phyloP scores from a whole-genome alignment of 2,888 invertebrate species.

The Ctenicera cuprea region DNA sequence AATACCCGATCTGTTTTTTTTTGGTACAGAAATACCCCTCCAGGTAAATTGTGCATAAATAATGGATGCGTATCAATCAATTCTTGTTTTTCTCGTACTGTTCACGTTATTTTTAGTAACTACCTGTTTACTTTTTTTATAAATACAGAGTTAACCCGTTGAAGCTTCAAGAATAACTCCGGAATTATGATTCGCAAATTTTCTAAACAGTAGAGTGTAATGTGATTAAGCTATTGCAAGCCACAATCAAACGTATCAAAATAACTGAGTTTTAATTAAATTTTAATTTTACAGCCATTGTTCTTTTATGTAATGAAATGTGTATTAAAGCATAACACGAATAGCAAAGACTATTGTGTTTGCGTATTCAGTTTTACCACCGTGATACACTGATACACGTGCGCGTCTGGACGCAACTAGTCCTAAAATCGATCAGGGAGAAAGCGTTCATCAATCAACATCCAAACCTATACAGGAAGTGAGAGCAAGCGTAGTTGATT shows the following conservation, averaged over 20 bases:
- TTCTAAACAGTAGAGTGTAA: not conserved
- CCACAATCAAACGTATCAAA: not conserved
- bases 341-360: constrained; percentile 4
- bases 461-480: constrained; percentile 48
- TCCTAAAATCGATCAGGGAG: constrained; percentile 46
- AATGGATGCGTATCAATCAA: too few relatives aligned
- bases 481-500: constrained; percentile 49
- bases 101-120: too few relatives aligned
- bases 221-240: not conserved
- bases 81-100: too few relatives aligned
- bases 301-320: not conserved
- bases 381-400: constrained; percentile 28
- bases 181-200: not conserved
- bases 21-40: too few relatives aligned
- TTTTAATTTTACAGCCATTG: too few relatives aligned
- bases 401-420: constrained; percentile 42
- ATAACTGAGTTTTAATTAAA: not conserved
- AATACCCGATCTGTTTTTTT: not conserved
- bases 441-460: constrained; percentile 51
- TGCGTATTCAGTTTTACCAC: constrained; percentile 16
- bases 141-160: not conserved
- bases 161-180: too few relatives aligned
- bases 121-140: too few relatives aligned
- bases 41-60: too few relatives aligned
- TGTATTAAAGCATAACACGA: not conserved